Evolutionary conservation across 2,888 invertebrate species (phyloP).

Genomic region (Nasonia oneida): DNA sequence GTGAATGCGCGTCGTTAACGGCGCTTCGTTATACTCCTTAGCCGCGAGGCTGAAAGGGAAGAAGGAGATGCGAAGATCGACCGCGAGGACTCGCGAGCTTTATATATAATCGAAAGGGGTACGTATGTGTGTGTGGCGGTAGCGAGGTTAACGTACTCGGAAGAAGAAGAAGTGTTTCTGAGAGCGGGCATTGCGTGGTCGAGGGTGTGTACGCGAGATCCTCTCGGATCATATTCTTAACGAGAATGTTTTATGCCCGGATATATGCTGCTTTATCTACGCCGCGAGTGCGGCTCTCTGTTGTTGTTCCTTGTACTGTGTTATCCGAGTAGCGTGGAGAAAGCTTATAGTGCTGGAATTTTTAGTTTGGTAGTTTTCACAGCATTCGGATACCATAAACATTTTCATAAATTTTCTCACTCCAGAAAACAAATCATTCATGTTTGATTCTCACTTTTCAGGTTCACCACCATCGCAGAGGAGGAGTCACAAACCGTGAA

Average conservation of each 20-base stretch:
- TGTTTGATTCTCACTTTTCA: too few relatives aligned
- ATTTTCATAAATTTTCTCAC: too few relatives aligned
- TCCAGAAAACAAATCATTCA: too few relatives aligned
- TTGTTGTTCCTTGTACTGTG: not conserved
- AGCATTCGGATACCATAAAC: too few relatives aligned
- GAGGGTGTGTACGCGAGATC: slow-evolving; percentile 69
- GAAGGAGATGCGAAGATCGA: not conserved
- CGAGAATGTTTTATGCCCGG: slow-evolving; percentile 77
- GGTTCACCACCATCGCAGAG: not conserved
- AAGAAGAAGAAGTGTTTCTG: not conserved
- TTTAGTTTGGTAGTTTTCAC: too few relatives aligned
- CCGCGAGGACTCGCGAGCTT: slow-evolving; percentile 1
- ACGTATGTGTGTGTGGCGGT: not conserved
- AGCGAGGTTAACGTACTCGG: slow-evolving; percentile 53
- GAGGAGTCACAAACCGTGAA: slow-evolving; percentile 57
- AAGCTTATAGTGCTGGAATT: not conserved
- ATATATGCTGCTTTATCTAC: slow-evolving; percentile 75
- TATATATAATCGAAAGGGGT: slow-evolving; percentile 28
- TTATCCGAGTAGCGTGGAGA: slow-evolving; percentile 9
- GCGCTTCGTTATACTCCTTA: slow-evolving; percentile 54
- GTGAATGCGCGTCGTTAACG: slow-evolving; percentile 55
- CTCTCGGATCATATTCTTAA: slow-evolving; percentile 78
- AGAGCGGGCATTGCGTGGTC: slow-evolving; percentile 67
- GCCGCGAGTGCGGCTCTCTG: slow-evolving; percentile 63
- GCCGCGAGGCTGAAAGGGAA: slow-evolving; percentile 20